Base-by-base conservation (phyloP, 2,797 vertebrate species). In the Gephyroberyx darwinii region DNA sequence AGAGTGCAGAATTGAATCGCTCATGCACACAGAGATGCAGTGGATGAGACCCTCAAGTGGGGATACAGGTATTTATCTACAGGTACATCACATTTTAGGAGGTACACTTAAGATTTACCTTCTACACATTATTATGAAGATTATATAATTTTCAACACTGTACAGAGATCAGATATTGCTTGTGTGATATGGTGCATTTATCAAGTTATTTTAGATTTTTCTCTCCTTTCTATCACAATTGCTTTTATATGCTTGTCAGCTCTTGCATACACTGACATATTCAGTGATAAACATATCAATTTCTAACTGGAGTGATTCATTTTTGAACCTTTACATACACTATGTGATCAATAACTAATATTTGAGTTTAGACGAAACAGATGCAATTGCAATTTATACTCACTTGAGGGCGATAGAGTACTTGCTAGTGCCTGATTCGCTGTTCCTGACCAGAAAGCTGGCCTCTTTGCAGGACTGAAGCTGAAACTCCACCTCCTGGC, bases 401-500 rank as follows among this genome's bases (percentile, higher is more conserved):
- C 93, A 99, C 97, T 97, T 98, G 54, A 99, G 95, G 14, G 96
- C 96, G n/a, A 98, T 98, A 89, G 97, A 98, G 91, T 96, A 98
- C 82, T 96, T 96, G 92, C 96, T 97, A 87, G 87, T 96, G 81
- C 96, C 96, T 0, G 94, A 96, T 88, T 98, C 97, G 4, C 95
- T 98, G 90, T 96, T 96, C 63, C 97, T 94, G 86, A 98, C 96
- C 87, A 98, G 93, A 91, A 97, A 99, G 10, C 95, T 97, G 35
- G 96, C 96, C 78, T 99, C 97, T 52, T 77, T 94, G 89, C 96
- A 96, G 39, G 93, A 81, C 82, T 96, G 96, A 50, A 98, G 92
- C 70, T 94, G 95, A 81, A 90, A 93, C 91, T 98, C 97, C 0
- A 96, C 97, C 90, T 98, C 97, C 0, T 95, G 96, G 0, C 96